Conservation (phyloP, 2,113 vertebrate species). For the Leucopsar rothschildi region DNA sequence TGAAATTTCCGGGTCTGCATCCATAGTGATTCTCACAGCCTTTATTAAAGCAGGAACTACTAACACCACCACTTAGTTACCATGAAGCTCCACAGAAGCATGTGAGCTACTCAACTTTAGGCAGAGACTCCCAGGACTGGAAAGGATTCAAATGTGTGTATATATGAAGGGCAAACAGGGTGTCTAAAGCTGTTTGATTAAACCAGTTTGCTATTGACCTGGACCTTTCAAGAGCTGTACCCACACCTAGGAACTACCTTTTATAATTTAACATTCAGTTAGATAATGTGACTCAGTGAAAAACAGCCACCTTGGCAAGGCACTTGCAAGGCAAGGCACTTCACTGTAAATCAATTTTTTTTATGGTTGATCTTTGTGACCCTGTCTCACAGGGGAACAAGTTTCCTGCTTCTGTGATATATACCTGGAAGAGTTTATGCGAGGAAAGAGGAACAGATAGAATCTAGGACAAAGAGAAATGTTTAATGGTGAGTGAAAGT, state of each 20-base stretch:
- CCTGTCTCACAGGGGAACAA: not conserved
- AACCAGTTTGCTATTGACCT: not conserved
- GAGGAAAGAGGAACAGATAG: not conserved
- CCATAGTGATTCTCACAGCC: not conserved
- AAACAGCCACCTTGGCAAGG: not conserved
- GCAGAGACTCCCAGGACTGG: not conserved
- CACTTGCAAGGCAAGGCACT: not conserved
- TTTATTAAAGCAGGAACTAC: not conserved
- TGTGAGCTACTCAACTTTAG: not conserved
- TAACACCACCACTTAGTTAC: not conserved
- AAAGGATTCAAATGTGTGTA: not conserved
- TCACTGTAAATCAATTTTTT: not conserved
- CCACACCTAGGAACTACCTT: not conserved
- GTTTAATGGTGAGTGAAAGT: not conserved
- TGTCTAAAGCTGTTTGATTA: not conserved
- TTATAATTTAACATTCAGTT: not conserved
- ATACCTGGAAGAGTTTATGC: not conserved
- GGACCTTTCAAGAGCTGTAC: not conserved
- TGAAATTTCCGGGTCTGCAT: not conserved
- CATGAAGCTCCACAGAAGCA: not conserved
- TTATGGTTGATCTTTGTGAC: not conserved
- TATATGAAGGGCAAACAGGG: not conserved
- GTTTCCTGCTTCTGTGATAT: not conserved
- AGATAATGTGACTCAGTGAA: not conserved
- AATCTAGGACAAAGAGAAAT: not conserved